phyloP scores from a whole-genome alignment of 2,888 invertebrate genomes.

The Philhelius pedissequus region DNA sequence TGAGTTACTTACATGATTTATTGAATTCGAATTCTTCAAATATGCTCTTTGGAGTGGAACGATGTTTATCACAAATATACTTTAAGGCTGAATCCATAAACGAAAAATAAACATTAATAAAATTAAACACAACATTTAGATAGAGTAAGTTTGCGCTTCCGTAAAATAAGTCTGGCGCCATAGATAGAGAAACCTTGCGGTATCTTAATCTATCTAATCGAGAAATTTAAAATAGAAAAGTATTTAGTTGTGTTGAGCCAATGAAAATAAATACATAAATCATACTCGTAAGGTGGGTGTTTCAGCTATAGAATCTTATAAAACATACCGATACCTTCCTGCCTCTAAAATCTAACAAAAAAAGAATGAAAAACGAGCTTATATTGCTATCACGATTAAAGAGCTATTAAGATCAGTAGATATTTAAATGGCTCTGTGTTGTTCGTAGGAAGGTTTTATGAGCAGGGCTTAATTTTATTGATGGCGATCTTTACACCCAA shows the following conservation, averaged over 20 bases:
- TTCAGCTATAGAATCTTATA: not conserved
- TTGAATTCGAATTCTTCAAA: not conserved
- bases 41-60: not conserved
- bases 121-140: not conserved
- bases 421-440: not conserved
- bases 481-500: constrained; percentile 4
- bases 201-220: not conserved
- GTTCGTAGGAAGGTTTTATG: not conserved
- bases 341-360: not conserved
- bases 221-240: not conserved
- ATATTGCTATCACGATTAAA: not conserved
- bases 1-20: not conserved
- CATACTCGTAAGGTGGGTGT: not conserved
- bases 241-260: not conserved
- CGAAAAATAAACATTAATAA: not conserved
- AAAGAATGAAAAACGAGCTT: constrained; percentile 4
- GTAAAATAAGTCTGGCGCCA: constrained; percentile 5
- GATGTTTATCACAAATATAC: not conserved
- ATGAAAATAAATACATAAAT: not conserved
- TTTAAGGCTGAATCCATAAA: not conserved
- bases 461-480: not conserved
- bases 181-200: not conserved
- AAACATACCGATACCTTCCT: too few relatives aligned
- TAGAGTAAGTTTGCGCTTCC: constrained; percentile 5
- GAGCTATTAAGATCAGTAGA: not conserved